Evolutionary conservation across 2,888 invertebrate genomes (phyloP), one percentile per base, ranked within the genome.

Genomic region (Pollenia griseotomentosa): DNA sequence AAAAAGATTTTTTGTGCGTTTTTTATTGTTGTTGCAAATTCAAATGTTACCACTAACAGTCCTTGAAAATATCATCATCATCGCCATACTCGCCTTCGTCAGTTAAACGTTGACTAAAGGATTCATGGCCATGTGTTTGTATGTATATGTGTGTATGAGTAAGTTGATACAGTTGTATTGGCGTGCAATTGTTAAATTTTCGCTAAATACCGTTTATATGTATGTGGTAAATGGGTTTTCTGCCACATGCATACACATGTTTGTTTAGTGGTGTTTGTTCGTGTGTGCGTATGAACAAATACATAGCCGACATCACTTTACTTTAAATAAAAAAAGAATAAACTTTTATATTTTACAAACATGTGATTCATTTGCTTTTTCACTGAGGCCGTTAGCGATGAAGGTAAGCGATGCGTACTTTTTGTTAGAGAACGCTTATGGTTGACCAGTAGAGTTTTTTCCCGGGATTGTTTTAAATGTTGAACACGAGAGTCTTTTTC

Each of bases 121-220:
- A 74, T 77, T 59, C 46, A 82, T 80, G 63, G 16, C 16, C 44
- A 79, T 57, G 42, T 40, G 33, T 53, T 6, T 61, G 33, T 40
- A 10, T 68, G n/a, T 8, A 2, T 14, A 10, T 11, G 9, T 11
- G 12, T n/a, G n/a, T 16, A 40, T 40, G 16, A 33, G 2, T 48
- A 7, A 75, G 78, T 73, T 61, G 19, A 82, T 78, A 61, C 42
- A 16, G 3, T 61, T 71, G 61, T 71, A 42, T 57, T 78, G 78
- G 55, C 79, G 55, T 70, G 70, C 63, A 79, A 75, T 83, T 83
- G 57, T 86, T 75, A 86, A 86, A 75, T 66, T 80, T 77, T 55
- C 66, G 83, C 75, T 86, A 86, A 83, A 83, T 77, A 70, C 74
- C 46, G 46, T 65, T 79, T 59, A 46, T 14, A 59, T 79, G 83